Base-by-base conservation (phyloP, 2,797 vertebrate genomes). In the Pelochelys cantorii region DNA sequence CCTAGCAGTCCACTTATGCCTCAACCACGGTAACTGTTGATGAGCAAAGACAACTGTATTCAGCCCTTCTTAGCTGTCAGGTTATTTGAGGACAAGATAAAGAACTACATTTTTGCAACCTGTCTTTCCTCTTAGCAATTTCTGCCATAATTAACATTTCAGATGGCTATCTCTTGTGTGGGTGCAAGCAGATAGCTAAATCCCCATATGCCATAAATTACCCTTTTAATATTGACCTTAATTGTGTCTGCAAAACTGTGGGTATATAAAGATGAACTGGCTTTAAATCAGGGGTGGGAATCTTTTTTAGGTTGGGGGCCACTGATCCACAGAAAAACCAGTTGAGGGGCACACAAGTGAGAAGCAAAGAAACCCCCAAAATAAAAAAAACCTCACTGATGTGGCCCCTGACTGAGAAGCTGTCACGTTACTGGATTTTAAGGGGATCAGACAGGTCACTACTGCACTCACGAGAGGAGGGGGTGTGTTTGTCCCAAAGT, bases 41-140 rank as follows among this genome's bases (percentile, higher is more conserved):
- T 83, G n/a, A 75, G 10, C 60, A 27, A 37, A 23, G 1, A 1
- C 1, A 81, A 42, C 48, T 59, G 52, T 65, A 29, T 37, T 87
- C 42, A 5, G n/a, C 37, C 25, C 59, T 60, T 9, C 55, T 83
- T 56, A 83, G 23, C 60, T 79, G 55, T 53, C 62, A 84, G 62
- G 37, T 52, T 0, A 0, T 53, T 93, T 56, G 0, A 0, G 57
- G 31, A 57, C 11, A 5, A 48, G 65, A 20, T 2, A 2, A 11
- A 75, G 29, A 91, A 2, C 20, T 62, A 18, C n/a, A 29, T 60
- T 83, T 88, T 65, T 86, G 56, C 55, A 90, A 27, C 75, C 23
- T 53, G 62, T 68, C 18, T 68, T 68, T 20, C 17, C 4, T n/a
- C 2, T 18, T 68, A 68, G 65, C 27, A 68, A 34, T 34, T 78